These are phyloP conservation scores for Tolypeutes matacus DNA, from an alignment of 2,797 vertebrate species.

Conservation along the genomic window DNA sequence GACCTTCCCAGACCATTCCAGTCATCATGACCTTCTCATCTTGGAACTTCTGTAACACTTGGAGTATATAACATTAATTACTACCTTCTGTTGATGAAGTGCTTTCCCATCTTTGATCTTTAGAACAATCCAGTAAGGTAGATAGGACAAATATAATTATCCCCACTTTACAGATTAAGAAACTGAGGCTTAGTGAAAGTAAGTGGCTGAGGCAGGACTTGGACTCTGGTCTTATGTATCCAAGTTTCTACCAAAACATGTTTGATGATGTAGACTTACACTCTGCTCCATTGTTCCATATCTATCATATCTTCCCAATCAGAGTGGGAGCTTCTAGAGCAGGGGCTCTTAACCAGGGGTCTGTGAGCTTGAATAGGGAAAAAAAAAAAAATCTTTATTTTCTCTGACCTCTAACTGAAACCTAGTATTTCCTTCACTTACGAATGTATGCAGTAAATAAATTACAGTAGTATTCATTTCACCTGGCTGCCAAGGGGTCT, in stretches of 20 bases:
- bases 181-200: not conserved
- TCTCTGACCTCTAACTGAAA: no score
- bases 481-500: no score
- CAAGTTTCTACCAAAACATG: not conserved
- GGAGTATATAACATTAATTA: rapidly evolving
- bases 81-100: no score
- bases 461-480: no score
- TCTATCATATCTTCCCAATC: not conserved
- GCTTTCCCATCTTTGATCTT: not conserved
- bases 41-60: not conserved
- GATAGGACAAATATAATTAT: not conserved
- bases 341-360: no score
- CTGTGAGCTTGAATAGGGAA: no score
- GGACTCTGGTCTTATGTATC: not conserved
- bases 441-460: no score
- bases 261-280: not conserved
- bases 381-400: no score
- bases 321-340: not conserved
- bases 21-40: not conserved
- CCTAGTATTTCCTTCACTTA: no score
- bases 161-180: not conserved
- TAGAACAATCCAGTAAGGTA: not conserved
- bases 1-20: not conserved
- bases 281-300: not conserved
- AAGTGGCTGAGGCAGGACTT: not conserved